Evolutionary conservation across 2,113 vertebrate species (phyloP).

Genomic region (Puma concolor): DNA sequence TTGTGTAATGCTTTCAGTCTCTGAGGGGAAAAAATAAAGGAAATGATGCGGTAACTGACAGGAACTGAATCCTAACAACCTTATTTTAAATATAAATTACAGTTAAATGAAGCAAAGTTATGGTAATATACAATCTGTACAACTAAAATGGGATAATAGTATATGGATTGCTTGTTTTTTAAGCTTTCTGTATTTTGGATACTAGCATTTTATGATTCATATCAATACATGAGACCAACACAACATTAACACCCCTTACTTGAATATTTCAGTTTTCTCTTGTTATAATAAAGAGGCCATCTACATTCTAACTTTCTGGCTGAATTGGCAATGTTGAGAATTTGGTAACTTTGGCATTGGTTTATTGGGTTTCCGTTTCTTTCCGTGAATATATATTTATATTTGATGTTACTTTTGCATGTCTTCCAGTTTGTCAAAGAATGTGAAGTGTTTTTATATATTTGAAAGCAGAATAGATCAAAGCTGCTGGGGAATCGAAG

Average conservation of each 20-base stretch:
- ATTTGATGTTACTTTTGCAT: background rate
- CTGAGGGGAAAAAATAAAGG: slow-evolving; percentile 53
- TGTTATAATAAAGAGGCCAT: background rate
- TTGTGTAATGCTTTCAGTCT: slow-evolving; percentile 57
- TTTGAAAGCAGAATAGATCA: background rate
- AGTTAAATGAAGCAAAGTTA: slow-evolving; percentile 71
- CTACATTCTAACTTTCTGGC: slow-evolving; percentile 26
- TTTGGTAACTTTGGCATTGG: background rate
- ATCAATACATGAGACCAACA: slow-evolving; percentile 21
- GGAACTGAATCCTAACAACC: slow-evolving; percentile 60
- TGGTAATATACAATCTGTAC: background rate
- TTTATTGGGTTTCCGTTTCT: background rate
- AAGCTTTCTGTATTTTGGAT: slow-evolving; percentile 33
- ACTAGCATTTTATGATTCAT: slow-evolving; percentile 13
- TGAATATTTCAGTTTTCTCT: slow-evolving; percentile 45
- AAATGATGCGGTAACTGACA: slow-evolving; percentile 57
- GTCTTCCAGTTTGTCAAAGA: background rate
- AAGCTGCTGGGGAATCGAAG: background rate
- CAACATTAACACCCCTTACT: background rate
- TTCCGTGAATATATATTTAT: background rate
- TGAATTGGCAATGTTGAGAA: slow-evolving; percentile 39
- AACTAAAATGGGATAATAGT: background rate
- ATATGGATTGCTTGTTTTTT: background rate
- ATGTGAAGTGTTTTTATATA: background rate
- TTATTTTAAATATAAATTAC: slow-evolving; percentile 78